phyloP scores from a whole-genome alignment of 2,888 invertebrate species.

The Uloborus plumipes region DNA sequence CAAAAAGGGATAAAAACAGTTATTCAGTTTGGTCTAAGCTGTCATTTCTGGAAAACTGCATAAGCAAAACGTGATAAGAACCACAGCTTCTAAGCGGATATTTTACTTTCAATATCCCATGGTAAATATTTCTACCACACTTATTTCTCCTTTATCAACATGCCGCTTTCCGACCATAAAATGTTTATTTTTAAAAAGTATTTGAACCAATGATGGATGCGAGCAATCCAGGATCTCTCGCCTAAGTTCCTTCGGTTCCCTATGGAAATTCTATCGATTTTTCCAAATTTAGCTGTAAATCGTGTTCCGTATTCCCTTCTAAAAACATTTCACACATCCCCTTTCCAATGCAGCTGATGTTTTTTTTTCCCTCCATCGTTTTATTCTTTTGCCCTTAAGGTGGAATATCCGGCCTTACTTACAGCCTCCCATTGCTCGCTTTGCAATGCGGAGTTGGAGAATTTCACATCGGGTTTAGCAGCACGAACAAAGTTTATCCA shows the following conservation, averaged over 20 bases:
- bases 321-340: constrained; percentile 45
- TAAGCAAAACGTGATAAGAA: constrained; percentile 12
- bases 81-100: constrained; percentile 21
- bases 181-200: constrained; percentile 43
- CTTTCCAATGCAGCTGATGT: constrained; percentile 19
- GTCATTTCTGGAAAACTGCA: not conserved
- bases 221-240: constrained; percentile 23
- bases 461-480: too few species aligned
- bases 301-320: constrained; percentile 23
- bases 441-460: too few species aligned
- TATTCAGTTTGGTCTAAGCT: too few species aligned
- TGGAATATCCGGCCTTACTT: constrained; percentile 21
- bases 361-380: constrained; percentile 6
- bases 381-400: constrained; percentile 8
- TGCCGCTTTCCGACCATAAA: constrained; percentile 27
- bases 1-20: too few species aligned
- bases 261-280: constrained; percentile 46
- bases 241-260: constrained; percentile 18
- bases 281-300: constrained; percentile 42
- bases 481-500: too few species aligned
- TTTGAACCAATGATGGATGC: constrained; percentile 35
- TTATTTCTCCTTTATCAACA: constrained; percentile 8
- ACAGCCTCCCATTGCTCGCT: not conserved
- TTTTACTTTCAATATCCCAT: constrained; percentile 3
- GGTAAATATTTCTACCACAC: constrained; percentile 28